These are phyloP conservation scores for Nemotelus pantherinus DNA, from an alignment of 2,888 invertebrate species.

Conservation along the genomic window DNA sequence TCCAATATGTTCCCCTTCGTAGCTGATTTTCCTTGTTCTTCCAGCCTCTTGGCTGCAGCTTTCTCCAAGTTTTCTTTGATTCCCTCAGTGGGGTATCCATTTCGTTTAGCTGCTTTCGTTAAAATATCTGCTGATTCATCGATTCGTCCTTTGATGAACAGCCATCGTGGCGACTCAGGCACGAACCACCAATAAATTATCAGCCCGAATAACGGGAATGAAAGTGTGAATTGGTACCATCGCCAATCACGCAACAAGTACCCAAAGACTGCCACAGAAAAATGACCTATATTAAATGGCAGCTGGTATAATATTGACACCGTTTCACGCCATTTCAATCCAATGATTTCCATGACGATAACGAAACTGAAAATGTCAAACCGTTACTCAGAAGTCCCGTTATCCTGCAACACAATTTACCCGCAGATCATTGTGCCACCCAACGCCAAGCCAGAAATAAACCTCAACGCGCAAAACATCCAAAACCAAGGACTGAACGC, in stretches of 20 bases:
- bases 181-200: constrained; percentile 72
- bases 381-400: background rate
- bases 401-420: constrained; percentile 27
- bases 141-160: constrained; percentile 72
- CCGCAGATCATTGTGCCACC: constrained; percentile 81
- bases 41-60: constrained; percentile 18
- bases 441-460: constrained; percentile 76
- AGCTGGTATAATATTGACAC: constrained; percentile 72
- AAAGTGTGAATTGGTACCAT: constrained; percentile 73
- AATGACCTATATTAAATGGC: constrained; percentile 76
- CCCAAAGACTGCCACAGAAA: constrained; percentile 71
- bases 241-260: constrained; percentile 76
- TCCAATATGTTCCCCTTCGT: constrained; percentile 68
- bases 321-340: constrained; percentile 67
- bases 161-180: constrained; percentile 80
- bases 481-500: constrained; percentile 75
- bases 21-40: constrained; percentile 5
- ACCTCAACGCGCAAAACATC: constrained; percentile 72
- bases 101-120: constrained; percentile 69
- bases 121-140: constrained; percentile 70
- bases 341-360: constrained; percentile 73
- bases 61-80: constrained; percentile 62
- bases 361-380: constrained; percentile 68
- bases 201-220: constrained; percentile 71
- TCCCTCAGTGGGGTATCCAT: constrained; percentile 65